Evolutionary conservation across 2,113 vertebrate genomes (phyloP), one percentile per base, ranked within the genome.

Genomic region (Tetrax tetrax): DNA sequence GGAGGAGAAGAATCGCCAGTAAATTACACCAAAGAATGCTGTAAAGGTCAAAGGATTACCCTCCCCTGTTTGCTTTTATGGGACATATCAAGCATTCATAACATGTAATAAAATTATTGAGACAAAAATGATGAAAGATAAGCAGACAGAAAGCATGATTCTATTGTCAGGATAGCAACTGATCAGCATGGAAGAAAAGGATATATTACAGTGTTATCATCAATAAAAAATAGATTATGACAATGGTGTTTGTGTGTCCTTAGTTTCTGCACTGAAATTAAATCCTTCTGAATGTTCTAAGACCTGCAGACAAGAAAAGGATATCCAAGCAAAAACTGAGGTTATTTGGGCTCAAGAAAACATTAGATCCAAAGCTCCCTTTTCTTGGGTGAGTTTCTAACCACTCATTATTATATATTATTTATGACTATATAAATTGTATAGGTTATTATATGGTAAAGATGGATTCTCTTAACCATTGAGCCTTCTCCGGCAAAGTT

Each of bases 1-100:
- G 91, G 90, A 92, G 20, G 83, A 89, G 60, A 95, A 63, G 90
- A 93, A 90, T 72, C 10, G 1, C 87, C 96, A 96, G 91, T 84
- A 97, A 97, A 96, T 97, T 95, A 96, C 83, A 93, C 92, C 84
- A 96, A 94, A 93, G 87, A 96, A 94, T 89, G 91, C 43, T 89
- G 93, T 82, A 97, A 97, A 97, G 95, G 97, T 97, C 96, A 97
- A 93, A 96, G 91, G 65, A 95, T 79, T 96, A 92, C 75, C 75
- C 86, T 97, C 48, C 78, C 54, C 76, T 87, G 77, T 89, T 96
- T 89, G 87, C 76, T 97, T 97, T 91, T 87, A 93, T 84, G 71
- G 78, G 89, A 92, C 33, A 82, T 61, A 96, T 38, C 79, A 97
- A 89, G 54, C 69, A 90, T 93, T 96, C 79, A 80, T 83, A 97